These are phyloP conservation scores for Creontiades dilutus DNA, from an alignment of 2,888 invertebrate genomes.

Conservation along the genomic window DNA sequence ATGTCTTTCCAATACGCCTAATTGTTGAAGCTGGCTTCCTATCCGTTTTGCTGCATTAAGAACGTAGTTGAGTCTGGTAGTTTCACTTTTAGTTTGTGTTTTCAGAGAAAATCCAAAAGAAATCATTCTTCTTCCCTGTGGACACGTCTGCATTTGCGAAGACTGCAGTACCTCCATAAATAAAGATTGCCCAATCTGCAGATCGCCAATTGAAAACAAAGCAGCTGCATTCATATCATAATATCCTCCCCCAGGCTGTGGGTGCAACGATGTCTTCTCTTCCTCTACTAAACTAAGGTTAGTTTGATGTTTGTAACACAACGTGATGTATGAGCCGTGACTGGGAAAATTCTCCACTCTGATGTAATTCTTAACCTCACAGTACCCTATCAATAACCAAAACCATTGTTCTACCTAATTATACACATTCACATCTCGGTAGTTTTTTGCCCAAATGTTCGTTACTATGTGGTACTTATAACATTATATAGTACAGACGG, in stretches of 20 bases:
- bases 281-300: too few relatives aligned
- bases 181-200: constrained; percentile 88
- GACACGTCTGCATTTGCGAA: constrained; percentile 93
- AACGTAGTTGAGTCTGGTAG: too few relatives aligned
- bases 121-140: constrained; percentile 93
- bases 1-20: too few relatives aligned
- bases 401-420: too few relatives aligned
- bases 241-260: not conserved
- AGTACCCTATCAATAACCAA: too few relatives aligned
- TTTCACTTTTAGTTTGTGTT: constrained; percentile 1
- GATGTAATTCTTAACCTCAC: not conserved
- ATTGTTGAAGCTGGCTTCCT: too few relatives aligned
- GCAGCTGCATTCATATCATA: constrained; percentile 75
- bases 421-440: not conserved
- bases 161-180: constrained; percentile 88
- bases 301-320: too few relatives aligned
- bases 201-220: constrained; percentile 73
- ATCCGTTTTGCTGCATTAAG: too few relatives aligned
- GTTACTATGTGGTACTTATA: not conserved
- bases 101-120: constrained; percentile 87
- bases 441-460: not conserved
- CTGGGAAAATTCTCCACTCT: not conserved
- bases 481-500: not conserved
- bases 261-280: not conserved
- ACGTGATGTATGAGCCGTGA: not conserved